Evolutionary conservation across 2,797 vertebrate genomes (phyloP), one percentile per base, ranked within the genome.

Genomic region (Acrossocheilus fasciatus): DNA sequence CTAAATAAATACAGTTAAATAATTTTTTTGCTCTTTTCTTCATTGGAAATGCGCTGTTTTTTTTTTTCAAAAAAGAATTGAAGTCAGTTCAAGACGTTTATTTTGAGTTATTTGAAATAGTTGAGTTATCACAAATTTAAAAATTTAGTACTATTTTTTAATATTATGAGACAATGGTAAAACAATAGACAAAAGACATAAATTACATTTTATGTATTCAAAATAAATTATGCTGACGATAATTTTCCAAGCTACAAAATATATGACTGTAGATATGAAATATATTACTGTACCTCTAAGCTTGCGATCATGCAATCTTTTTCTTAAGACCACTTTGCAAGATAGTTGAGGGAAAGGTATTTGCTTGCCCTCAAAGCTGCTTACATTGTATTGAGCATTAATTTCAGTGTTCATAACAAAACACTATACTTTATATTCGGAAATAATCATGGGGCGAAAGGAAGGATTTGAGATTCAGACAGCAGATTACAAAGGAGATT

Each of bases 401-500:
- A 97, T 97, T 96, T 95, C 94, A 94, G 96, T 94, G 94, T 95
- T 95, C 93, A 96, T 93, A 95, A 95, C 93, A 96, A 96, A 91
- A 89, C 85, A 87, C 88, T 96, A 95, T 95, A 94, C 88, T 84
- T 59, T 72, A 82, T 64, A 75, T 78, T 69, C 41, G 91, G 93
- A 94, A 94, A 94, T 96, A 96, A 96, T 97, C 96, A 94, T 93
- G 93, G 94, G 92, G 93, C 94, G 95, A 94, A 94, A 91, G 91
- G 89, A 95, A 93, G 96, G 96, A 97, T 96, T 96, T 96, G 95
- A 92, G 91, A 91, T 90, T 90, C 91, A 94, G 95, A 95, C 94
- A 95, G 93, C 95, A 96, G 96, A 97, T 97, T 97, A 96, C 94
- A 93, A 95, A 93, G 92, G 94, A 96, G 95, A 96, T 96, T 96